A percentile compares a stretch with the other conserved stretches of the same genome.
phyloP scores from a whole-genome alignment of 2,888 invertebrate genomes.

The Conops quadrifasciatus region DNA sequence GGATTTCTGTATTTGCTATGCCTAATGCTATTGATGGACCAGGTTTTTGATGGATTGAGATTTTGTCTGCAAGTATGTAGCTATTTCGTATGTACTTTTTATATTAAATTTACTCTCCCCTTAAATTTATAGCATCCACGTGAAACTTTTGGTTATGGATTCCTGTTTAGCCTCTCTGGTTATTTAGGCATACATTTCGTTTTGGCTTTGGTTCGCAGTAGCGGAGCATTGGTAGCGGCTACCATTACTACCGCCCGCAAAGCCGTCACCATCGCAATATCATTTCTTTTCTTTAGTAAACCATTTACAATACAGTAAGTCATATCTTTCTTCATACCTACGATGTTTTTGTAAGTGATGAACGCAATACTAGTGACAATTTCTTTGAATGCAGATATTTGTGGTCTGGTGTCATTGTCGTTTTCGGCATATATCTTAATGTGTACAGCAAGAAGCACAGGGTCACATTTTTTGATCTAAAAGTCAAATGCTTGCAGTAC shows the following conservation, averaged over 20 bases:
- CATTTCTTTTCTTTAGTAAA: conserved; percentile 92
- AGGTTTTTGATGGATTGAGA: conserved; percentile 76
- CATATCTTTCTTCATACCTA: not conserved
- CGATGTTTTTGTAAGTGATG: conserved; percentile 11
- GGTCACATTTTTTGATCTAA: conserved; percentile 56
- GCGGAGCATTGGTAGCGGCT: conserved; percentile 92
- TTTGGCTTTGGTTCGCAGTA: conserved; percentile 84
- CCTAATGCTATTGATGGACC: conserved; percentile 77
- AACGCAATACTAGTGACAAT: conserved; percentile 33
- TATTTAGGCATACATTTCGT: conserved; percentile 95
- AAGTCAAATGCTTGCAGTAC: conserved; percentile 45
- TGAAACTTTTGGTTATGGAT: conserved; percentile 83
- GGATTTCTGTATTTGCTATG: conserved; percentile 84
- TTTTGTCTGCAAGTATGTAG: conserved; percentile 80
- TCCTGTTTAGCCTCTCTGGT: conserved; percentile 87
- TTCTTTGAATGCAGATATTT: conserved; percentile 74
- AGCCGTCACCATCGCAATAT: conserved; percentile 90
- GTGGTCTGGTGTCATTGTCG: conserved; percentile 89
- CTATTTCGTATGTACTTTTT: not conserved
- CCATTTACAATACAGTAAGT: conserved; percentile 92
- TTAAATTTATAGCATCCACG: conserved; percentile 71
- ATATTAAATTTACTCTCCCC: conserved; percentile 37
- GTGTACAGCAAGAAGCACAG: conserved; percentile 81
- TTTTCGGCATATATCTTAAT: conserved; percentile 93
- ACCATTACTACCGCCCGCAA: conserved; percentile 92